Conservation (phyloP, 37 sponge, comb jelly and placozoan genomes). For the Halichondria panicea region DNA sequence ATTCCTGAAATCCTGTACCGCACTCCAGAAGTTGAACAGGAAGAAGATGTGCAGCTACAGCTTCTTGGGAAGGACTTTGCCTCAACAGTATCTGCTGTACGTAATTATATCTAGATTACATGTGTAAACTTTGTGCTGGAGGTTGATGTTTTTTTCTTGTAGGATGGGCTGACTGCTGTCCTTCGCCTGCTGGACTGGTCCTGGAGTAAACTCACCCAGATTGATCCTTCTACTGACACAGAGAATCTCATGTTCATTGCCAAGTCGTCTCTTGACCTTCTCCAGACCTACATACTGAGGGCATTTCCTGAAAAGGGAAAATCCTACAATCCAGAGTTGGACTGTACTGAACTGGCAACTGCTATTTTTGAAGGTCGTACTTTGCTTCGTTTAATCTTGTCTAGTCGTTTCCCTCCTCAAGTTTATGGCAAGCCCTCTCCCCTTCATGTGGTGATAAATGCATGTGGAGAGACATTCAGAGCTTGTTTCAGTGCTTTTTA, state of each 20-base stretch:
- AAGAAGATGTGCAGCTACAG: slow-evolving; percentile 50
- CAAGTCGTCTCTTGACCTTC: slow-evolving; percentile 49
- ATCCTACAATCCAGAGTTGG: slow-evolving; percentile 9
- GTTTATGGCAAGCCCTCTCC: not conserved
- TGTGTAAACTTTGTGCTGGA: not conserved
- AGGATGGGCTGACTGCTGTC: slow-evolving; percentile 75
- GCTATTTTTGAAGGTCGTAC: slow-evolving; percentile 40
- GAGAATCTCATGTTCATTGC: slow-evolving; percentile 50
- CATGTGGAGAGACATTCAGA: slow-evolving; percentile 61
- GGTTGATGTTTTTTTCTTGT: not conserved
- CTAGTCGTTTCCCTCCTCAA: slow-evolving; percentile 1
- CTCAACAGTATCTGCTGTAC: slow-evolving; percentile 67
- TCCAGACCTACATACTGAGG: slow-evolving; percentile 66
- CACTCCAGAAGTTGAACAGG: slow-evolving; percentile 40
- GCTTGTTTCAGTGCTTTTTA: slow-evolving; percentile 91
- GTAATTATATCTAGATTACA: slow-evolving; percentile 1
- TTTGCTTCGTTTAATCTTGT: slow-evolving; percentile 64
- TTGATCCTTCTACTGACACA: not conserved
- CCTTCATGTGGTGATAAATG: slow-evolving; percentile 17
- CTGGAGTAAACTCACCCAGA: slow-evolving; percentile 41
- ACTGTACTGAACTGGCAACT: slow-evolving; percentile 67
- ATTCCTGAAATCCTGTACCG: slow-evolving; percentile 84
- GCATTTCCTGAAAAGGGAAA: slow-evolving; percentile 64
- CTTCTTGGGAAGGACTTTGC: slow-evolving; percentile 67
- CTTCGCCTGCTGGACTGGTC: slow-evolving; percentile 76